Conservation (phyloP, 2,113 vertebrate genomes). For the Madoqua kirkii region DNA sequence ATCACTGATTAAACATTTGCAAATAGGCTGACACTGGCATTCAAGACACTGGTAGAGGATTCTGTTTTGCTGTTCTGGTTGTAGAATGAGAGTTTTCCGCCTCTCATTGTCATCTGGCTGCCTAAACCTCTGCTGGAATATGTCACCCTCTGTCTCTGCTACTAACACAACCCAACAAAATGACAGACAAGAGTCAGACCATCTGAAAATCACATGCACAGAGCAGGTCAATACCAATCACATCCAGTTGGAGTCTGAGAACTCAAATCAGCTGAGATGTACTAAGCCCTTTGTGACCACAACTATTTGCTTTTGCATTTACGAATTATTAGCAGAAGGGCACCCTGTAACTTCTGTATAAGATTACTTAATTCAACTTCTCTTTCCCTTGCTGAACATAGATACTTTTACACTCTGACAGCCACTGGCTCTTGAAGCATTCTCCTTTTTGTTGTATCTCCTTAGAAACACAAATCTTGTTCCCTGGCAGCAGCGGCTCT, state of each 20-base stretch:
- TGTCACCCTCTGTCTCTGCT: conserved; percentile 61
- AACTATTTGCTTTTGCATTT: conserved; percentile 75
- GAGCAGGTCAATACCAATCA: conserved; percentile 68
- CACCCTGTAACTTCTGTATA: conserved; percentile 65
- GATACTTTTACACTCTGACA: conserved; percentile 78
- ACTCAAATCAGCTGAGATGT: conserved; percentile 62
- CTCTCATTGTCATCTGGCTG: conserved; percentile 53
- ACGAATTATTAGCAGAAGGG: conserved; percentile 71
- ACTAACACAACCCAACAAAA: conserved; percentile 69
- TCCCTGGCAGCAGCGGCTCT: conserved; percentile 82
- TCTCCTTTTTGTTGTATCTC: conserved; percentile 86
- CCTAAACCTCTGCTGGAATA: neutral
- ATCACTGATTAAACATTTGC: conserved; percentile 67
- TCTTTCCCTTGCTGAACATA: conserved; percentile 65
- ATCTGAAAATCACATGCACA: conserved; percentile 52
- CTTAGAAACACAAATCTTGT: conserved; percentile 89
- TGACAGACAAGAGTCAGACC: conserved; percentile 64
- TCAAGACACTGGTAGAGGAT: conserved; percentile 55
- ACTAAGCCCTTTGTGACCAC: conserved; percentile 70
- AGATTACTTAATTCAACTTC: conserved; percentile 76
- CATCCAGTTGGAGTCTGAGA: conserved; percentile 66
- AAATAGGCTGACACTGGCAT: conserved; percentile 42
- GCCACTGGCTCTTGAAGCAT: conserved; percentile 78
- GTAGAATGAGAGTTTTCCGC: conserved; percentile 42
- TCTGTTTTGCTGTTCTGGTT: conserved; percentile 51